A percentile compares a stretch with the other conserved stretches of the same genome.
phyloP scores from a whole-genome alignment of 1,140 invertebrate genomes.

The Euschistus heros region DNA sequence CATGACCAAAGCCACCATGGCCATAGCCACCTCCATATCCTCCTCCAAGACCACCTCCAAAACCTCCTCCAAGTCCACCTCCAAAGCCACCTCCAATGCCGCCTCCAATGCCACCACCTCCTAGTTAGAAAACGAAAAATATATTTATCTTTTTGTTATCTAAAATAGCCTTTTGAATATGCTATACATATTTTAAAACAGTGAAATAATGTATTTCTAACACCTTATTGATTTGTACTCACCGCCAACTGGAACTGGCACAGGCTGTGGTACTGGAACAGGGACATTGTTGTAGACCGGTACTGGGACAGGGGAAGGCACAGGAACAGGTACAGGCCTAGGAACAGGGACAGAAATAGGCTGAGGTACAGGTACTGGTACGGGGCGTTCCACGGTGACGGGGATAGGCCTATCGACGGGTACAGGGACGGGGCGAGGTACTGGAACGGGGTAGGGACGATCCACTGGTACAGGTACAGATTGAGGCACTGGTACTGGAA shows the following conservation, averaged over 20 bases:
- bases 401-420: conserved; percentile 27
- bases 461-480: conserved; percentile 21
- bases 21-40: background rate
- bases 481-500: conserved; percentile 25
- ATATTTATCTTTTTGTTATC: no score
- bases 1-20: background rate
- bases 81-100: background rate
- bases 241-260: background rate
- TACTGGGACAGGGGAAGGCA: conserved; percentile 4
- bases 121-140: background rate
- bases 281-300: conserved; percentile 23
- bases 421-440: background rate
- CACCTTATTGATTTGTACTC: no score
- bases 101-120: background rate
- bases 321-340: background rate
- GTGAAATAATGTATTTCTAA: no score
- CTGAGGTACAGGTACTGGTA: conserved; percentile 3
- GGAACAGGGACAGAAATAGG: background rate
- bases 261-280: background rate
- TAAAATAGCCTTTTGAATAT: no score
- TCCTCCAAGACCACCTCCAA: background rate
- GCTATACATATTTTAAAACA: no score
- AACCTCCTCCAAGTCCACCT: background rate
- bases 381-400: background rate
- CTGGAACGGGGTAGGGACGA: background rate